Percentiles rank a stretch among this genome's conserved stretches.
phyloP scores from a whole-genome alignment of 2,113 vertebrate species.

The Excalfactoria chinensis region DNA sequence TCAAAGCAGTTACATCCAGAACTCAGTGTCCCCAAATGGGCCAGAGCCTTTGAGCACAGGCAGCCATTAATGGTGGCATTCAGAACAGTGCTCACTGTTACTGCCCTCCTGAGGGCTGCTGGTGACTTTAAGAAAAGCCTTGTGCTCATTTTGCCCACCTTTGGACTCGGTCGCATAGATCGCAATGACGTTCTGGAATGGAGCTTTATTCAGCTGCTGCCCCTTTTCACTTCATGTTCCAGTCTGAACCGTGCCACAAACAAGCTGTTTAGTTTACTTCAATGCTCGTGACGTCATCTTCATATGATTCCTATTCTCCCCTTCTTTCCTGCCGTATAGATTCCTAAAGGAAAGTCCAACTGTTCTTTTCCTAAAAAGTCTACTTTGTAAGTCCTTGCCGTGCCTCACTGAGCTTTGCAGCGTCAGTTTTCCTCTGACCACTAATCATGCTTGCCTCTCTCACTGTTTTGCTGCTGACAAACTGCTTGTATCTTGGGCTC shows the following conservation, averaged over 20 bases:
- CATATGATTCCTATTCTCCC: slow-evolving; percentile 83
- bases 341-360: slow-evolving; percentile 93
- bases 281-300: slow-evolving; percentile 66
- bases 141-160: neutral
- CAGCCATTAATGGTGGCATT: neutral
- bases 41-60: neutral
- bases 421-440: slow-evolving; percentile 70
- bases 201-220: neutral
- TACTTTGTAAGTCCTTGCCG: slow-evolving; percentile 91
- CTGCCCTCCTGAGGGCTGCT: neutral
- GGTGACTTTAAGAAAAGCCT: neutral
- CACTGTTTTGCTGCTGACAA: slow-evolving; percentile 57
- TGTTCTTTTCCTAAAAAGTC: slow-evolving; percentile 90
- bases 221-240: neutral
- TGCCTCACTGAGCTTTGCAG: slow-evolving; percentile 73
- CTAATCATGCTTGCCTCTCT: slow-evolving; percentile 74
- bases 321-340: slow-evolving; percentile 88
- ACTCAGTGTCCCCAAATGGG: rapidly evolving
- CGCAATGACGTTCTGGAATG: neutral
- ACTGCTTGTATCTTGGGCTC: slow-evolving; percentile 59
- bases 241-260: neutral
- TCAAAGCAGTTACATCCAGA: neutral
- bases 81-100: neutral
- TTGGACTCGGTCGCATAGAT: neutral
- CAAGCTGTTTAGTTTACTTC: slow-evolving; percentile 28